Base-by-base conservation (phyloP, 2,797 vertebrate species). In the Platalea minor region DNA sequence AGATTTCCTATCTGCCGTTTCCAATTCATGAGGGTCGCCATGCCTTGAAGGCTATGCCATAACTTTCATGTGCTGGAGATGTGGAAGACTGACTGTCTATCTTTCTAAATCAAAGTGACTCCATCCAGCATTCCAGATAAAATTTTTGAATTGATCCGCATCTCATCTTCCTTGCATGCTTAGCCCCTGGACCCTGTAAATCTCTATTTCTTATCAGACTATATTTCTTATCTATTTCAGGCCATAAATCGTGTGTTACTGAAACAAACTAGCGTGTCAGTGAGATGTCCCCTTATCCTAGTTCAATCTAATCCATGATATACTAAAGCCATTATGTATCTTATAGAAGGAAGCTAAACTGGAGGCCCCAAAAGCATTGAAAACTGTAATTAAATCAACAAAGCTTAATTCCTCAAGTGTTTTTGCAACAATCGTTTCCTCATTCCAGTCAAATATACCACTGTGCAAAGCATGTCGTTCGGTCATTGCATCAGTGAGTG, bases 191-290 rank as follows among this genome's bases (percentile, higher is more conserved):
- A 87, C 63, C 63, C 72, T 73, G 45, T 92, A 92, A 92, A 89
- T 89, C 46, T 89, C 35, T 90, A 17, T 65, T 78, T 91, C 59
- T 77, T 82, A 95, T 91, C 80, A 56, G 70, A 43, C 67, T 51
- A 13, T 72, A 78, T 93, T 90, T 96, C 70, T 79, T 82, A 63
- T 65, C 90, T 94, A 4, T 37, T 67, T 93, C 63, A 70, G 86
- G 9, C 70, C 77, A 92, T 92, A 94, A 89, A 89, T 92, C 0
- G 0, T 90, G 50, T 80, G n/a, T 26, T 89, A 31, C 31, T 41
- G 91, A 85, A 84, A 69, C 43, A 89, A 93, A 48, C 50, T 31
- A 59, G 28, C 24, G 31, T 35, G 65, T 57, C 80, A 93, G 59
- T n/a, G 80, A 94, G 65, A 48, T 76, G 67, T 63, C 25, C 15